Base-by-base conservation (phyloP, 2,888 invertebrate species). In the Amphiduros pacificus region DNA sequence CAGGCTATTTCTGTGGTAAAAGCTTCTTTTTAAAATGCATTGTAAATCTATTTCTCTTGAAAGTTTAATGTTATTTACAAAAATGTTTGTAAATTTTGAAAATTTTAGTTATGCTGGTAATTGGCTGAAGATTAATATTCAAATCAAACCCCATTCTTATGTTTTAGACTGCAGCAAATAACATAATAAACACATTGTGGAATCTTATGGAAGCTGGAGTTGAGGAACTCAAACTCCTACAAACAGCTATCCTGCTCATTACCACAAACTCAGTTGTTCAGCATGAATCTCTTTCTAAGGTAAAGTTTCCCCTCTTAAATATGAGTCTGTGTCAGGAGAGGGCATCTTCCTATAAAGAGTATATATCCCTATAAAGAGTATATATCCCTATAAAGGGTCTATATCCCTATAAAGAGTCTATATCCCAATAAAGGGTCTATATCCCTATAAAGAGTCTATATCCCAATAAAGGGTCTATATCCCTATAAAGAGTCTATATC, bases 191-290 rank as follows among this genome's bases (percentile, higher is more conserved):
- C 78, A 93, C 77, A 69, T 64, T 99, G 61, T 96, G 94, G 90
- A 89, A 90, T 80, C 86, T 99, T 9, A 95, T 97, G 87, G 96
- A 97, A 82, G 88, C 89, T n/a, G 92, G 92, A 1, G 90, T 93
- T 29, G 92, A 98, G 82, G 98, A 98, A 86, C 89, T 99, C 22
- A 95, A 96, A 86, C 89, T 99, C 63, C 86, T 99, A 55, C 97
- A 98, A 84, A 97, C 96, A 0, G 92, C 96, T 17, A 95, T 97
- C 0, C 84, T 98, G 27, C 84, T 99, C 60, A 88, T 99, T 67
- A 97, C 96, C 50, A 95, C 96, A n/a, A 97, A 94, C 69, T 89
- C 92, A 63, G 87, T 96, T 56, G 96, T 98, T 36, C 94, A 93
- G 80, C 96, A 96, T 57, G 94, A 95, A 74, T 91, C 93, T 3